A percentile compares a stretch with the other conserved stretches of the same genome.
Evolutionary conservation across 1,140 invertebrate genomes (phyloP).

Genomic region (Harlomillsia oculata): DNA sequence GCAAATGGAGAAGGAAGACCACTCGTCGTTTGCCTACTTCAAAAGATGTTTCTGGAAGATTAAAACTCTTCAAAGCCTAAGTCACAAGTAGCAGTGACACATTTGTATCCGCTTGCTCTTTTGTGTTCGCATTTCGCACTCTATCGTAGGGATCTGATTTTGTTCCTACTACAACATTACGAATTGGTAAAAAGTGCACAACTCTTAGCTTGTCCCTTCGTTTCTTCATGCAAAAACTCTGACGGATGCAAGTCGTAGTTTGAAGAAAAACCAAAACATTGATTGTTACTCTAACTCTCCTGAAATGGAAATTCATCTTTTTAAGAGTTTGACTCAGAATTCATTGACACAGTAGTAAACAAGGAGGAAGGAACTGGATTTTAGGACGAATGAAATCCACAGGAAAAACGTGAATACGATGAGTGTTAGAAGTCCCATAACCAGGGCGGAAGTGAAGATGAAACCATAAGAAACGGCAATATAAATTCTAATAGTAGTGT

Average conservation of each 20-base stretch:
- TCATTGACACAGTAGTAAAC: neutral
- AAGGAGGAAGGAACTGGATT: neutral
- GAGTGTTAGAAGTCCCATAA: neutral
- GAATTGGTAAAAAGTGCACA: too few species aligned
- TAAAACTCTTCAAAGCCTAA: constrained; percentile 7
- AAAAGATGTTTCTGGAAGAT: constrained; percentile 23
- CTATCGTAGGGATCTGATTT: too few species aligned
- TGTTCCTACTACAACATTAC: neutral
- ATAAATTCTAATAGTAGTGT: neutral
- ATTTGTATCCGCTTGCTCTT: neutral
- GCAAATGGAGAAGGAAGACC: constrained; percentile 9
- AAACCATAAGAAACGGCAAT: too few species aligned
- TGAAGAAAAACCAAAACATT: too few species aligned
- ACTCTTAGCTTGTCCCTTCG: neutral
- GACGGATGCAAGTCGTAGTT: neutral
- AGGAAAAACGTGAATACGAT: neutral
- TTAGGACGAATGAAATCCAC: neutral
- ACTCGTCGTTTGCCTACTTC: too few species aligned
- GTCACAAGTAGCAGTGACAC: neutral
- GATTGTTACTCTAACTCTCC: too few species aligned
- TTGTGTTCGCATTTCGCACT: too few species aligned
- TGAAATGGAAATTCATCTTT: too few species aligned
- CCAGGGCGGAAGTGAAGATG: neutral
- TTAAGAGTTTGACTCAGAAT: too few species aligned
- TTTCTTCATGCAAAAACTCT: neutral